phyloP scores from a whole-genome alignment of 1,140 invertebrate genomes.

The Heterodera schachtii region DNA sequence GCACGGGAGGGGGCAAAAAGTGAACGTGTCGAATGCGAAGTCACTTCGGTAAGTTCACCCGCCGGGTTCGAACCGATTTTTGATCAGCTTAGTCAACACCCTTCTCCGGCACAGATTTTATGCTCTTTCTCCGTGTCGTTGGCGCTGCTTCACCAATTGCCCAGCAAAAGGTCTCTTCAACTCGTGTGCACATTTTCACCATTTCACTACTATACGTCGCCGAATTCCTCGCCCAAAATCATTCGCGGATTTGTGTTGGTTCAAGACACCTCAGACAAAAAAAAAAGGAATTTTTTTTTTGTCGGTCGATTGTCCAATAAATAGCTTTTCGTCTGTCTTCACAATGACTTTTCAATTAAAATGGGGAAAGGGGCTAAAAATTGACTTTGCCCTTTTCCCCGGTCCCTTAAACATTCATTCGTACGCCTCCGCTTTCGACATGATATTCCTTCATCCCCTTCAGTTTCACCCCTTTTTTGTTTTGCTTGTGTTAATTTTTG shows the following conservation, averaged over 20 bases:
- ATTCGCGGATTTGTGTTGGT: background rate
- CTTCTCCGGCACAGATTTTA: too few species aligned
- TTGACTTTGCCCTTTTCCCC: too few species aligned
- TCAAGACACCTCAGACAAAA: background rate
- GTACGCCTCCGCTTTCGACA: too few species aligned
- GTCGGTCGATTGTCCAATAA: too few species aligned
- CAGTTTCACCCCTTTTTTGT: background rate
- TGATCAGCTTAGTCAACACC: background rate
- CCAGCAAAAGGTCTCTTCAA: background rate
- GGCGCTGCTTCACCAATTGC: background rate
- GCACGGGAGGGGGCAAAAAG: slow-evolving; percentile 12
- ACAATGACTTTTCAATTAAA: too few species aligned
- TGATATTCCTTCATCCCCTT: too few species aligned
- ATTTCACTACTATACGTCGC: background rate
- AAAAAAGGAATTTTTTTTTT: too few species aligned
- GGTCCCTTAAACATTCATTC: too few species aligned
- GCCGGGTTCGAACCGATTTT: background rate
- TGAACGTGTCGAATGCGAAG: background rate
- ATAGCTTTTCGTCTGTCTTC: too few species aligned
- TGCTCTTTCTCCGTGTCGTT: background rate
- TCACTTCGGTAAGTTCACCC: background rate
- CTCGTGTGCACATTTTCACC: background rate
- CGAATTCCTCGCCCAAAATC: background rate
- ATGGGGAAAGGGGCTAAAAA: too few species aligned
- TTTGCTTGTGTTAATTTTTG: background rate